phyloP scores from a whole-genome alignment of 2,888 invertebrate species.

The Phalangium opilio region DNA sequence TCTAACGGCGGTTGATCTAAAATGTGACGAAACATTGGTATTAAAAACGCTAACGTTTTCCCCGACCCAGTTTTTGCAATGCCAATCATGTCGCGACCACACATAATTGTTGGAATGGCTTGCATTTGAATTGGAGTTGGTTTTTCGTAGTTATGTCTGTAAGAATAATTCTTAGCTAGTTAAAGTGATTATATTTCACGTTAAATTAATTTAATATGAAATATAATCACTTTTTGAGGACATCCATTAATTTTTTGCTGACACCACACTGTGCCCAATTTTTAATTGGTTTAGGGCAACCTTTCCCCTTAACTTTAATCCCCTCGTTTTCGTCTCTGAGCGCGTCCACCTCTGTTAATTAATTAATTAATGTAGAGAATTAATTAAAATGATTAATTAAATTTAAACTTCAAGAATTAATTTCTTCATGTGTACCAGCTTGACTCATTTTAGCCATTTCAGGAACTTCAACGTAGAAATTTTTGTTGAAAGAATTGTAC shows the following conservation, averaged over 20 bases:
- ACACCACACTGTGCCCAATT: constrained; percentile 98
- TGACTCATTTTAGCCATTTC: constrained; percentile 82
- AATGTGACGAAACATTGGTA: constrained; percentile 95
- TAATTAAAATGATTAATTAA: neutral
- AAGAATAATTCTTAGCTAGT: constrained; percentile 8
- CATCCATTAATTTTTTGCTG: constrained; percentile 83
- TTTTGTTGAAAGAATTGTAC: constrained; percentile 78
- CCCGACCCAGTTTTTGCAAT: constrained; percentile 95
- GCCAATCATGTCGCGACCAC: constrained; percentile 84
- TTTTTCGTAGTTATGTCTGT: constrained; percentile 59
- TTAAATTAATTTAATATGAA: neutral
- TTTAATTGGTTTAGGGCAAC: constrained; percentile 83
- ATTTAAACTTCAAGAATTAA: neutral
- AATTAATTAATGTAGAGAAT: neutral
- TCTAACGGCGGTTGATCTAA: constrained; percentile 84
- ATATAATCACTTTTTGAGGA: constrained; percentile 57
- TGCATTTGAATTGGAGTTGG: constrained; percentile 98
- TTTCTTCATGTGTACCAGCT: constrained; percentile 36
- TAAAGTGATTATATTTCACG: neutral
- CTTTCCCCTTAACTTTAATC: constrained; percentile 83
- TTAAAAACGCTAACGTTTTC: constrained; percentile 90
- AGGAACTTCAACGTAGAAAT: constrained; percentile 94
- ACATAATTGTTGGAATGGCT: constrained; percentile 82
- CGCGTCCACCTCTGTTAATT: constrained; percentile 33
- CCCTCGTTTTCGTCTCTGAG: constrained; percentile 66